A percentile compares a stretch with the other conserved stretches of the same genome.
These are phyloP conservation scores for Mellilla xanthometata DNA, from an alignment of 2,888 invertebrate species.

Conservation along the genomic window DNA sequence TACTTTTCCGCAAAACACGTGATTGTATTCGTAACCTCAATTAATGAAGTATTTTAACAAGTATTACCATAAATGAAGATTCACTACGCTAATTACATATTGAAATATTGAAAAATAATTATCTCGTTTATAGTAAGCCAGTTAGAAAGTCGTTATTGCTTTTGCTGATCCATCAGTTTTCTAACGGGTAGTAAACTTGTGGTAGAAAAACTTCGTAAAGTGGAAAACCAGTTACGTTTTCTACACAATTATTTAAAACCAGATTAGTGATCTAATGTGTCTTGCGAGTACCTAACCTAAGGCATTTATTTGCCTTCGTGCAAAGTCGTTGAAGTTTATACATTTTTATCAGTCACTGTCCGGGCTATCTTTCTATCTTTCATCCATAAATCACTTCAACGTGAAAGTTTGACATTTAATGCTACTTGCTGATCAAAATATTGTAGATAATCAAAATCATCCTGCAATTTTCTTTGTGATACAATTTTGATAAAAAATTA, in stretches of 20 bases:
- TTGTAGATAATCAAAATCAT: too few species aligned
- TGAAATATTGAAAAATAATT: background rate
- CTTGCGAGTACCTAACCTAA: too few species aligned
- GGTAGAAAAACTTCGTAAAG: conserved; percentile 20
- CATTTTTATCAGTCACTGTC: conserved; percentile 14
- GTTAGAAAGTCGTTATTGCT: conserved; percentile 27
- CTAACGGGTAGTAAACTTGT: conserved; percentile 23
- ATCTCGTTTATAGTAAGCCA: conserved; percentile 13
- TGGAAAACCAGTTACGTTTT: conserved; percentile 11
- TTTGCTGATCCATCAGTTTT: conserved; percentile 22
- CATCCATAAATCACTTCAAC: too few species aligned
- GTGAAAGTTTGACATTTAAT: too few species aligned
- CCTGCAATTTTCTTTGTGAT: too few species aligned
- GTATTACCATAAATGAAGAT: conserved; percentile 1
- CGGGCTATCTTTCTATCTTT: background rate
- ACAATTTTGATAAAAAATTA: too few species aligned
- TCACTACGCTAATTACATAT: background rate
- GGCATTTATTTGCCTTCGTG: too few species aligned
- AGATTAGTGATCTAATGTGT: background rate
- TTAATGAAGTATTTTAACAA: background rate
- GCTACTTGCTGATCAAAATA: too few species aligned
- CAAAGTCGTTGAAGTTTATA: background rate
- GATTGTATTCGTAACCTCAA: conserved; percentile 1
- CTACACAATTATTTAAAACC: conserved; percentile 7
- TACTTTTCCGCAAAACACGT: background rate